Evolutionary conservation across 2,797 vertebrate genomes (phyloP), one percentile per base, ranked within the genome.

Genomic region (Enteromius anoplus): DNA sequence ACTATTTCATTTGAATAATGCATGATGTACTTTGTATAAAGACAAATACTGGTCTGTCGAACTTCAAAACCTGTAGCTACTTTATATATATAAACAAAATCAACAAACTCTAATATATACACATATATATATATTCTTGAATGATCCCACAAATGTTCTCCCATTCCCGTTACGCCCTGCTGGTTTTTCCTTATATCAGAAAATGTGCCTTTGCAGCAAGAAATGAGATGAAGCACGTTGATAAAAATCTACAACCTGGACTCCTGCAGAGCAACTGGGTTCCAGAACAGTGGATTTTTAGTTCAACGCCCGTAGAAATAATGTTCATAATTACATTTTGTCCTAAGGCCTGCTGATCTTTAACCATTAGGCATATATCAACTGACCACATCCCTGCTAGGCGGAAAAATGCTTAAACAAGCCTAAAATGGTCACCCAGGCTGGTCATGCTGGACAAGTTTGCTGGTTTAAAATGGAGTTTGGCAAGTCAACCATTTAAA

Each of bases 301-400:
- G 53, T 58, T 75, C 62, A 75, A 11, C 49, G 55, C 62, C 62
- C 4, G 47, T 21, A 17, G 12, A 82, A 68, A 75, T 58, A 75
- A 66, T 66, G 72, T 17, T 21, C 37, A 75, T 58, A 75, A 82
- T 75, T 49, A 81, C 40, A 29, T 40, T 65, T 73, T 62, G 58
- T 66, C 70, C 3, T 9, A 17, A 76, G 23, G 34, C 62, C 49
- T 76, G 60, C 72, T 55, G 62, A 53, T 82, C 23, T 15, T 21
- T 53, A 78, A 78, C 17, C 29, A 53, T 2, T 5, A 82, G 29
- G 49, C 62, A 49, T 17, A 15, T 62, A 45, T 53, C 47, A 32
- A 21, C 26, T 15, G 34, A 23, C 55, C 75, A 45, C 55, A 62
- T 60, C 49, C 19, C 19, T 53, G 29, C 29, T 53, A 21, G 3